Evolutionary conservation across 1,140 invertebrate genomes (phyloP).

Genomic region (Pemphigus obesinymphae): DNA sequence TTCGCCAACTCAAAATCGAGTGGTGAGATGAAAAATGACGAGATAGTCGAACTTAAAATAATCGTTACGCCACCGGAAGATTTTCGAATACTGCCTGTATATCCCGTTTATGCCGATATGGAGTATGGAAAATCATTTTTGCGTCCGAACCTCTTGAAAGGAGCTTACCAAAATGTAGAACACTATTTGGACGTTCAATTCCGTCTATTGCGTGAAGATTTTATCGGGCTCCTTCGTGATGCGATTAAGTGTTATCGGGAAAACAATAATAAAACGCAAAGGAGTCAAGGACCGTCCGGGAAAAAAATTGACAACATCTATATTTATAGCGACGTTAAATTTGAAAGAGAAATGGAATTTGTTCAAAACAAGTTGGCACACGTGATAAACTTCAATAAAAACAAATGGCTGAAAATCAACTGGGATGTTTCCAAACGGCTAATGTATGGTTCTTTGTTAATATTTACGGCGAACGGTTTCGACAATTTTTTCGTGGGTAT

Average conservation of each 20-base stretch:
- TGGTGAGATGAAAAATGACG: neutral
- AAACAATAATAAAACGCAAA: neutral
- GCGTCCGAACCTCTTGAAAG: slow-evolving; percentile 58
- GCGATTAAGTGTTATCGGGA: slow-evolving; percentile 53
- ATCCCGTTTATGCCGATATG: slow-evolving; percentile 40
- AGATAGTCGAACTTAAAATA: slow-evolving; percentile 13
- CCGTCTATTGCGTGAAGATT: slow-evolving; percentile 70
- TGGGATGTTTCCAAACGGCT: slow-evolving; percentile 57
- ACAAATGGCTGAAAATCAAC: slow-evolving; percentile 43
- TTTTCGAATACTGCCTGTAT: slow-evolving; percentile 40
- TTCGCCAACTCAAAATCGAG: neutral
- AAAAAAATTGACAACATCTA: slow-evolving; percentile 37
- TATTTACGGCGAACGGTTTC: slow-evolving; percentile 66
- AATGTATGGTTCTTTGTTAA: slow-evolving; percentile 67
- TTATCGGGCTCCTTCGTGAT: slow-evolving; percentile 57
- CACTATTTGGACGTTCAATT: slow-evolving; percentile 77
- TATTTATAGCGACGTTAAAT: slow-evolving; percentile 34
- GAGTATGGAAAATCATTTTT: slow-evolving; percentile 51
- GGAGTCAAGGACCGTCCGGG: too few species aligned
- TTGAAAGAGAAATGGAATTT: neutral
- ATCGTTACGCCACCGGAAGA: slow-evolving; percentile 39
- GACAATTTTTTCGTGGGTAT: slow-evolving; percentile 62
- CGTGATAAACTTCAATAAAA: slow-evolving; percentile 38
- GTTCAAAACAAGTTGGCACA: slow-evolving; percentile 29
- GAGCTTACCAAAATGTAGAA: slow-evolving; percentile 59